Percentiles rank a stretch among this genome's conserved stretches.
phyloP scores from a whole-genome alignment of 1,140 invertebrate species.

The Drosophila aff. region DNA sequence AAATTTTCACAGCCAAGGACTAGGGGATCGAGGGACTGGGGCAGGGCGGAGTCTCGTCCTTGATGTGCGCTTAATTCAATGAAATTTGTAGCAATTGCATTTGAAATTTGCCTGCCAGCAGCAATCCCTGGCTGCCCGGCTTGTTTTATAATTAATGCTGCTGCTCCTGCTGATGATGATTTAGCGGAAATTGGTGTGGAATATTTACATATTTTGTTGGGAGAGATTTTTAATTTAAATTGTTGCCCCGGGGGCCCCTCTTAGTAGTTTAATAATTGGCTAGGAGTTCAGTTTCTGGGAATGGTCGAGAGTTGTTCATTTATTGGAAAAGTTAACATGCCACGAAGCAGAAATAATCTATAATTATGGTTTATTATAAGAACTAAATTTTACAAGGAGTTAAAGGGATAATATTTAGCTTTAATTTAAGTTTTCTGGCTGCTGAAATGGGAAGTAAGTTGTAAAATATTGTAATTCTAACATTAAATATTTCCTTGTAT shows the following conservation, averaged over 20 bases:
- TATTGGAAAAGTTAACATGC: slow-evolving; percentile 15
- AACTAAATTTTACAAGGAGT: not conserved
- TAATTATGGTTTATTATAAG: not conserved
- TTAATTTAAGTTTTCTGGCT: not conserved
- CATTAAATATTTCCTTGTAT: not conserved
- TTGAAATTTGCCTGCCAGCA: slow-evolving; percentile 52
- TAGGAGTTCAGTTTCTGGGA: not conserved
- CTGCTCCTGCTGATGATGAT: slow-evolving; percentile 31
- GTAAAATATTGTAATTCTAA: not conserved
- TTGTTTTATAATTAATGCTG: slow-evolving; percentile 48
- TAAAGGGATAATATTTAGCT: not conserved
- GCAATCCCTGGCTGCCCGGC: slow-evolving; percentile 11
- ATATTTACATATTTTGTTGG: slow-evolving; percentile 28
- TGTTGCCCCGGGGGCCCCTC: not conserved
- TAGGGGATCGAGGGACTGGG: not conserved
- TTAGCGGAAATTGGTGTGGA: slow-evolving; percentile 27
- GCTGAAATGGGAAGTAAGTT: not conserved
- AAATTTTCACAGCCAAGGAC: slow-evolving; percentile 67
- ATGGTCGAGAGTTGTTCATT: slow-evolving; percentile 1
- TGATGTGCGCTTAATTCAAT: slow-evolving; percentile 52
- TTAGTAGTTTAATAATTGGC: slow-evolving; percentile 23
- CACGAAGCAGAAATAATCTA: not conserved
- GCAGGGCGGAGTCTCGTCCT: slow-evolving; percentile 8
- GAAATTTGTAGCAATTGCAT: slow-evolving; percentile 72
- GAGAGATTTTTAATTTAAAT: slow-evolving; percentile 31